Base-by-base conservation (phyloP, 2,113 vertebrate genomes). In the Engystomops pustulosus region DNA sequence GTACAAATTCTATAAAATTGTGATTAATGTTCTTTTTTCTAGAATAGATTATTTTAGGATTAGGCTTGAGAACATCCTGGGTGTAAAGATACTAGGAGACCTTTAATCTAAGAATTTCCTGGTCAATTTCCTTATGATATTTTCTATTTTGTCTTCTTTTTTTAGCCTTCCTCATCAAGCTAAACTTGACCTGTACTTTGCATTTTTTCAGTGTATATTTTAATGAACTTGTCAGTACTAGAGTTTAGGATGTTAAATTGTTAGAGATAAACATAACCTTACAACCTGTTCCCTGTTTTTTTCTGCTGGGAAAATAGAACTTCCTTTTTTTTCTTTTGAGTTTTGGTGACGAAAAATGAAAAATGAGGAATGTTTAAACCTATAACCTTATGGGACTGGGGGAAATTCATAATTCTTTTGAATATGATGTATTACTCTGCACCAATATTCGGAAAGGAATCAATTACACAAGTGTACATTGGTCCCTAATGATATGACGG, bases 251-350 rank as follows among this genome's bases (percentile, higher is more conserved):
- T 90, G 68, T 87, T 88, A 75, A 74, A 85, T 88, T 89, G 85
- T 76, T 85, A 86, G 81, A 90, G 92, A 93, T 93, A 93, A 91
- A 90, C 90, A 89, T 92, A 90, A 90, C 88, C 55, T 88, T 80
- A 82, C 65, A 79, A 85, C 77, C 85, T 86, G 79, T 89, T 93
- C 91, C 91, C 89, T 90, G 92, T 85, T 89, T 86, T n/a, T 87
- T 86, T 87, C 82, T 89, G 89, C 89, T 71, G 74, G 20, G 86
- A 71, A 88, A 90, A 80, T 55, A 80, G 83, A 32, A 81, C 82
- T 86, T 77, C 36, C 27, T 81, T 30, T 81, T 75, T 75, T 75
- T 75, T 20, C 75, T 25, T 60, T n/a, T 38, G 36, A 5, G 9
- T 23, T 77, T 41, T 14, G 23, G 11, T 41, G n/a, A 41, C 34